Evolutionary conservation across 2,797 vertebrate species (phyloP), one percentile per base, ranked within the genome.

Genomic region (Buceros bicornis): DNA sequence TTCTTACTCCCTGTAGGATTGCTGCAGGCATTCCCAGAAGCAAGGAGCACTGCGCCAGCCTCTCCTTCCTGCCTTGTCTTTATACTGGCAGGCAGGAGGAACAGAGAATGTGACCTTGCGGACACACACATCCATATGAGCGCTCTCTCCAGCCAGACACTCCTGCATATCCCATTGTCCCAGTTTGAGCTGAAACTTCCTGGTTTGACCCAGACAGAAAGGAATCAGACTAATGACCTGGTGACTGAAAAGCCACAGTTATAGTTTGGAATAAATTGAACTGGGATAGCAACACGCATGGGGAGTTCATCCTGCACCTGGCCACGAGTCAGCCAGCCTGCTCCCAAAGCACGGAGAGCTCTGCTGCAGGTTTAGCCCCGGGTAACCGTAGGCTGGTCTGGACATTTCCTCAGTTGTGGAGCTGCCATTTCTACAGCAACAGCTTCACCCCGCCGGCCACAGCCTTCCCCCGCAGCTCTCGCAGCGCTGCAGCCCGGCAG

Each of bases 231-330:
- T 20, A 14, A 11, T 21, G 56, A n/a, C 15, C 13, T 7, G 33
- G 10, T 35, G 42, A 17, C 0, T 13, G 64, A 70, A 54, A 51
- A 60, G 10, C 35, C 17, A 5, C 45, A 43, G 17, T 18, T 10
- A 0, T 40, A 15, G 48, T 31, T 65, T 6, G 2, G 53, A 47
- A 58, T 33, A 45, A 65, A 24, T 31, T 28, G 6, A 26, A 57
- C 28, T 35, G 11, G 4, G 1, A 11, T 1, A 14, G 28, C 8
- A 5, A 1, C 0, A 20, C 5, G 35, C 29, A 3, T 1, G 33
- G 62, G 21, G 45, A 73, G 54, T 15, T 47, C 37, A 3, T 22
- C 18, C 43, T 22, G 33, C 47, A 5, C 13, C 4, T 4, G 8
- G 35, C 5, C 45, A 2, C 26, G 0, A 3, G 8, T 20, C 31